Evolutionary conservation across 2,113 vertebrate genomes (phyloP).

Genomic region (Gallinago paraguaiae): DNA sequence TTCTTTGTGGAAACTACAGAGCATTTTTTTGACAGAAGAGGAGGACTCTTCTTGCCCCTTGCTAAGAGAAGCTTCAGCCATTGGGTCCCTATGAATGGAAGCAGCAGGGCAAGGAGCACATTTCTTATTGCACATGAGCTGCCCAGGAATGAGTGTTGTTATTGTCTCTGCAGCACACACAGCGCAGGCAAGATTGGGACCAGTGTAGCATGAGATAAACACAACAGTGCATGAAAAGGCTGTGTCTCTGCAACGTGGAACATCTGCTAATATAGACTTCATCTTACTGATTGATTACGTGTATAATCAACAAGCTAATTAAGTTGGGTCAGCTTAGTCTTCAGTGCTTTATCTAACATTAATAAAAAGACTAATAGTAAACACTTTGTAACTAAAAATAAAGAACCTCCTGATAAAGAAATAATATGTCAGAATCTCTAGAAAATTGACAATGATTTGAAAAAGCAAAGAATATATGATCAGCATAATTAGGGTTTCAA

Average conservation of each 20-base stretch:
- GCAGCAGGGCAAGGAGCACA: background rate
- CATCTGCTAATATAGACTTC: background rate
- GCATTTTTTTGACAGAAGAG: background rate
- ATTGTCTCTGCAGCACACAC: background rate
- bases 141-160: background rate
- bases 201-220: background rate
- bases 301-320: background rate
- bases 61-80: background rate
- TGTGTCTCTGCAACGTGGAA: background rate
- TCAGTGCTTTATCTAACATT: background rate
- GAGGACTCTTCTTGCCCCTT: background rate
- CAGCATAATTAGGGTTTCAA: background rate
- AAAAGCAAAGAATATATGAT: background rate
- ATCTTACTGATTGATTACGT: background rate
- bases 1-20: background rate
- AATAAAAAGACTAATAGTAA: background rate
- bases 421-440: background rate
- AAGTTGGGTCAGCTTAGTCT: background rate
- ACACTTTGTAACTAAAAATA: background rate
- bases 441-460: background rate
- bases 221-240: background rate
- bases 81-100: background rate
- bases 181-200: background rate
- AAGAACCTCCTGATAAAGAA: background rate
- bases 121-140: background rate